Conservation (phyloP, 2,888 invertebrate species). For the Myathropa florea region DNA sequence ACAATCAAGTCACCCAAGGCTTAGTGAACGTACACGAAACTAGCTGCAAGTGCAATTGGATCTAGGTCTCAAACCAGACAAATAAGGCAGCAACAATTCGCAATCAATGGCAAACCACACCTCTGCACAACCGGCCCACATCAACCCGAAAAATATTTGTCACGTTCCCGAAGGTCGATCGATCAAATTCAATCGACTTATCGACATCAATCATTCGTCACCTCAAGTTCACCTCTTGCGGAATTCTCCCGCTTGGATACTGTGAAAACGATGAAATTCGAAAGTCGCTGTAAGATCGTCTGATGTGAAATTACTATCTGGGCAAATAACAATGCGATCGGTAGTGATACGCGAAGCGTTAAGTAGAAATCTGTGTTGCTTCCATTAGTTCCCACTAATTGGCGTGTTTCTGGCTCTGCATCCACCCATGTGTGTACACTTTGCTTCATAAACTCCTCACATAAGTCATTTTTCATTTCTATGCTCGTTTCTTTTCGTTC, state of each 20-base stretch:
- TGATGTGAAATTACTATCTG: constrained; percentile 24
- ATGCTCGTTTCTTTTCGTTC: constrained; percentile 13
- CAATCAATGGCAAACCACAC: constrained; percentile 36
- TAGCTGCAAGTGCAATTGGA: background rate
- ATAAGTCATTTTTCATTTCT: background rate
- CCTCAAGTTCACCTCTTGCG: constrained; percentile 20
- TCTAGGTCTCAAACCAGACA: background rate
- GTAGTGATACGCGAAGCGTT: constrained; percentile 38
- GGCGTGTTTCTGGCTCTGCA: constrained; percentile 29
- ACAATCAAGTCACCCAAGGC: background rate
- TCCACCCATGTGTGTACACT: constrained; percentile 16
- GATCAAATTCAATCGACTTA: constrained; percentile 54
- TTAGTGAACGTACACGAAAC: background rate
- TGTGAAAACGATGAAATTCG: constrained; percentile 30
- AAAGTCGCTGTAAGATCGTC: constrained; percentile 44
- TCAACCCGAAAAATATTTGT: constrained; percentile 31
- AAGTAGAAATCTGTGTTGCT: constrained; percentile 57
- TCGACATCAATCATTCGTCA: constrained; percentile 39
- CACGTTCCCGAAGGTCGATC: constrained; percentile 46
- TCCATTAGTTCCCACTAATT: constrained; percentile 50
- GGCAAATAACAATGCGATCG: constrained; percentile 40
- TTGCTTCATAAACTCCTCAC: constrained; percentile 29
- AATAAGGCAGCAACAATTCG: background rate
- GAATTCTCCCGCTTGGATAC: background rate
- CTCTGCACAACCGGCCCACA: constrained; percentile 42